Evolutionary conservation across 2,888 invertebrate genomes (phyloP), one percentile per base, ranked within the genome.

Genomic region (Prenolepis imparis): DNA sequence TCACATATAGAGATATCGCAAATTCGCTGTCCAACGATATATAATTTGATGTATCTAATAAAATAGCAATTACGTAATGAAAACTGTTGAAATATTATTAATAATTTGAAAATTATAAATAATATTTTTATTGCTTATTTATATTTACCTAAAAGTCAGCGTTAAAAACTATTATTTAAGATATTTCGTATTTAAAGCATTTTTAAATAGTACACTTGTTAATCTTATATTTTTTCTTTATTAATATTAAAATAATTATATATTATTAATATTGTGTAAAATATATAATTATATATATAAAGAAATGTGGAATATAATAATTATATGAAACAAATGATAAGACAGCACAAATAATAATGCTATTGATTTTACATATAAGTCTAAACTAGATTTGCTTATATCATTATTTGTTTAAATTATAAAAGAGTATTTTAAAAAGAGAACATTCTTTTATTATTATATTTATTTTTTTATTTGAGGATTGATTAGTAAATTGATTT

Each of bases 401-500:
- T 44, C 15, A 55, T 5, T 5, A 28, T 11, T 11, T 24, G 6
- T 39, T 15, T 48, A 63, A 8, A 21, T 61, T 32, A 36, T 52
- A 64, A 18, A 0, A 64, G 9, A 3, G 6, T 55, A 55, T 70
- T 70, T 1, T 9, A n/a, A 24, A n/a, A n/a, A n/a, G n/a, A 72
- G 6, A 28, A 28, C 6, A 41, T n/a, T 64, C 12, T 59, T 44
- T 32, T 24, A 12, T 28, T 28, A 28, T 28, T 8, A 63, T 15
- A n/a, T 74, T 11, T 3, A 41, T 28, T 28, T 28, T 28, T 8
- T 48, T 15, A n/a, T 74, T 11, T 3, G 28, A 44, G 12, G n/a
- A 44, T 32, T 21, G 21, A 64, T 52, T 52, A 36, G 12, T 28
- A 75, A 75, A 6, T 66, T 24, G 52, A 18, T 75, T 75, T 64